Evolutionary conservation across 2,113 vertebrate genomes (phyloP), one percentile per base, ranked within the genome.

Genomic region (Capreolus pygargus): DNA sequence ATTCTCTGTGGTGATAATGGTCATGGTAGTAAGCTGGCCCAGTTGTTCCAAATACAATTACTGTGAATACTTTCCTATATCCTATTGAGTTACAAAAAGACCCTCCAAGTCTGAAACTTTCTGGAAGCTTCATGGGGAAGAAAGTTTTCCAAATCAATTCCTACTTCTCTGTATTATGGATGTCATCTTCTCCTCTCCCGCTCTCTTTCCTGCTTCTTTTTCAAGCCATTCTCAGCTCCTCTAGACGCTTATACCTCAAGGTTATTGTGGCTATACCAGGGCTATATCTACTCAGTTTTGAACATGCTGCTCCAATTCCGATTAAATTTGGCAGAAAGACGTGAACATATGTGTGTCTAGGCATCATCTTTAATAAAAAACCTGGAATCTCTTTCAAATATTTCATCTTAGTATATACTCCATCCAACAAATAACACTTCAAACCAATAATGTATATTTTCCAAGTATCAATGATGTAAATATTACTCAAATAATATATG

Each of bases 301-400:
- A 70, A 70, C 8, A 13, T 5, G 1, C 1, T 45, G 5, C 17
- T 85, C 10, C n/a, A 74, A n/a, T 52, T 47, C 14, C 6, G 28
- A 5, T 33, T 21, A n/a, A 45, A 64, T 43, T 86, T 7, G 25
- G 36, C 19, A 57, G 10, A 7, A 83, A 94, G 36, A 45, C 0
- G 0, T 33, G 23, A 70, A n/a, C 3, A 12, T 27, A 2, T 13
- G 2, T 12, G 8, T 84, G 4, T 33, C 14, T 5, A 43, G 10
- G 10, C 1, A n/a, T 67, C 55, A 19, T 52, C 28, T 81, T 84
- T 19, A 54, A 45, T 28, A 27, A 4, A 23, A 47, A 9, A n/a
- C 16, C 58, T 36, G 2, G 25, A 50, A 81, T 58, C 33, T 55
- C 17, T 89, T 64, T 81, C 50, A 74, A 25, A 30, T 55, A 64